phyloP scores from a whole-genome alignment of 2,113 vertebrate genomes.

The Rousettus leschenaultii region DNA sequence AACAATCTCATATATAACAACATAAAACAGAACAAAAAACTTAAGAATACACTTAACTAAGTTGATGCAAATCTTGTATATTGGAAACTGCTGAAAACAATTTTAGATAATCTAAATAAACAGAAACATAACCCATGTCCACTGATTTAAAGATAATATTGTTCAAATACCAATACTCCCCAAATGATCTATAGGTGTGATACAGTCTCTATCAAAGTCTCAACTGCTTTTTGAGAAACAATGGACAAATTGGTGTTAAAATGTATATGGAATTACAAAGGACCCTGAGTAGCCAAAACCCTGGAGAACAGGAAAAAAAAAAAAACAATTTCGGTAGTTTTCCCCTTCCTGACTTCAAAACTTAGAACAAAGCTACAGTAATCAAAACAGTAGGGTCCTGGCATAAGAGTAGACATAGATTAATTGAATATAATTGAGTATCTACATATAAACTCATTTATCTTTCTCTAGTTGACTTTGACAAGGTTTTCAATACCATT shows the following conservation, averaged over 20 bases:
- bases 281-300: neutral
- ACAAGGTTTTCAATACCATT: neutral
- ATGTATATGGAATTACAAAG: neutral
- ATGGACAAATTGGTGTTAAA: neutral
- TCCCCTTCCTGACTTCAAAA: neutral
- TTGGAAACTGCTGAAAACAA: neutral
- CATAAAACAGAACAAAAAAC: neutral
- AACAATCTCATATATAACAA: neutral
- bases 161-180: neutral
- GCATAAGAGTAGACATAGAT: neutral
- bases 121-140: neutral
- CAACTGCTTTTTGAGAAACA: neutral
- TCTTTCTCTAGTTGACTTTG: neutral
- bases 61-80: neutral
- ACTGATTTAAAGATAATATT: neutral
- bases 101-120: neutral
- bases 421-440: neutral
- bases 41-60: neutral
- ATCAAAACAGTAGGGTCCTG: neutral
- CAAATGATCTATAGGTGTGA: neutral
- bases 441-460: neutral
- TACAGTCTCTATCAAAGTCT: neutral
- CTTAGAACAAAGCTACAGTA: neutral
- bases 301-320: neutral
- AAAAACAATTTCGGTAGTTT: neutral